Evolutionary conservation across 1,140 invertebrate genomes (phyloP).

Genomic region (Homarus americanus): DNA sequence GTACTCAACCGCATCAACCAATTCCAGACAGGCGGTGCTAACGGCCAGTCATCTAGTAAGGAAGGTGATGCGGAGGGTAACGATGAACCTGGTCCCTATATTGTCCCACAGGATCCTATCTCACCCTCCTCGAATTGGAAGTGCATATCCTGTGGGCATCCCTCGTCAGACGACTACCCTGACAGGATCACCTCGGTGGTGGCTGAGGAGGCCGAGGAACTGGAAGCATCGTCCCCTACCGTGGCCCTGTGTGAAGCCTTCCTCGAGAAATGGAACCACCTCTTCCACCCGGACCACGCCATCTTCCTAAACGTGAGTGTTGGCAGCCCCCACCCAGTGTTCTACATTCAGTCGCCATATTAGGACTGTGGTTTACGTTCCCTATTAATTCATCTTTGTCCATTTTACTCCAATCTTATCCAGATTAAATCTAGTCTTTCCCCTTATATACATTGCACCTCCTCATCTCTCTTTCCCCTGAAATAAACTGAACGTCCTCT

Average conservation of each 20-base stretch:
- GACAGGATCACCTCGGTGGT: slow-evolving; percentile 84
- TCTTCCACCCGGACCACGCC: slow-evolving; percentile 89
- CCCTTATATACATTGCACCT: too few species aligned
- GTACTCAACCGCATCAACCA: slow-evolving; percentile 31
- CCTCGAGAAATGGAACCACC: slow-evolving; percentile 80
- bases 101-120: slow-evolving; percentile 65
- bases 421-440: too few species aligned
- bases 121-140: slow-evolving; percentile 80
- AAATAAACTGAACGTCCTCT: too few species aligned
- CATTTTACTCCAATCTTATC: too few species aligned
- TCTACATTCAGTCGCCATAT: too few species aligned
- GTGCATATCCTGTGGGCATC: slow-evolving; percentile 82
- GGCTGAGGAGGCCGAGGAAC: slow-evolving; percentile 86
- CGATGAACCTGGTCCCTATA: slow-evolving; percentile 29
- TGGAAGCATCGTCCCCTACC: slow-evolving; percentile 77
- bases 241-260: slow-evolving; percentile 82
- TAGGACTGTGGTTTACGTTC: too few species aligned
- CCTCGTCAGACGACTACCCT: slow-evolving; percentile 81
- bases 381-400: too few species aligned
- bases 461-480: too few species aligned
- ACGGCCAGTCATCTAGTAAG: not conserved
- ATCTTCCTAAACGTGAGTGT: slow-evolving; percentile 84
- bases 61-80: not conserved
- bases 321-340: not conserved
- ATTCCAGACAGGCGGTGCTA: slow-evolving; percentile 22